Evolutionary conservation across 2,888 invertebrate genomes (phyloP), one percentile per base, ranked within the genome.

Genomic region (Xylota sylvarum): DNA sequence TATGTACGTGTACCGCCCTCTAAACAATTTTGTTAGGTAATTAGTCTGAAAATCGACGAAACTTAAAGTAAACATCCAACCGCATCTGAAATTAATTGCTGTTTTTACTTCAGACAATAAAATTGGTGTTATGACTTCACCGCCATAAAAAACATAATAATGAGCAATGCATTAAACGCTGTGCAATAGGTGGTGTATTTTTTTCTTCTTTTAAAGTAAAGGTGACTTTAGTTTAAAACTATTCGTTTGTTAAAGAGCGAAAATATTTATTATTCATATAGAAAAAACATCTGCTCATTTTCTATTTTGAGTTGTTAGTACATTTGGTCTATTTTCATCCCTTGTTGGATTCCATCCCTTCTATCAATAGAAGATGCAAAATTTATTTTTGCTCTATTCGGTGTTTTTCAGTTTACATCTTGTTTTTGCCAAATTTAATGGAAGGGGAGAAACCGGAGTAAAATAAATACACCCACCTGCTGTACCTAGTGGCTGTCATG

Each of bases 401-500:
- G 30, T 32, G 23, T 23, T 23, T 23, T 23, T 23, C 23, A 46
- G 30, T 74, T 74, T 55, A 64, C 55, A 74, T 14, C 46, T 6
- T 32, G 19, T 74, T 43, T 0, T n/a, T 52, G 43, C n/a, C 5
- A 23, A 50, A 50, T 35, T 14, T 5, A 1, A 10, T 1, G 4
- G 4, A 64, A 64, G 55, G 19, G 43, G 6, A 1, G n/a, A 10
- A 14, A 0, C 3, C 12, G 5, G 17, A 30, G 55, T 0, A 27
- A 64, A 19, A 0, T 79, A 89, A 89, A 89, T 89, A 91, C 90
- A 91, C 91, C 89, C 90, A 90, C 90, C 90, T 90, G 91, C n/a
- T n/a, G n/a, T n/a, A 91, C 91, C 91, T 91, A 92, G 91, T 89
- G 91, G 91, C 90, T 89, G 89, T 90, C 90, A 90, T 91, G 91